A percentile compares a stretch with the other conserved stretches of the same genome.
Conservation (phyloP, 2,113 vertebrate species). For the Elachura formosa region DNA sequence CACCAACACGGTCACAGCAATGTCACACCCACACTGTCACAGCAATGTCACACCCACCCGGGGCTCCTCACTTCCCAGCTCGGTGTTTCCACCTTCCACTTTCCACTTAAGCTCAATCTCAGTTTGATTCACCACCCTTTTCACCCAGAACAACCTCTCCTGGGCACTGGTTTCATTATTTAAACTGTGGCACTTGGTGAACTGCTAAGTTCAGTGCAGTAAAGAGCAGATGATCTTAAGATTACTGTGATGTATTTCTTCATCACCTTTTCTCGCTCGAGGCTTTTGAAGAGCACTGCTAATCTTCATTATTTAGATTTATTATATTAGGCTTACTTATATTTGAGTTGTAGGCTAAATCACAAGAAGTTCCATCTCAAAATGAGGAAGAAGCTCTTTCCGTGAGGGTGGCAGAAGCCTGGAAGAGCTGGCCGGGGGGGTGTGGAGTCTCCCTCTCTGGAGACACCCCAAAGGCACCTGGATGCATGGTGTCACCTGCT, state of each 20-base stretch:
- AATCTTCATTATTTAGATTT: neutral
- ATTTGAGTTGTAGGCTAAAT: neutral
- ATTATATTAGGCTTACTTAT: neutral
- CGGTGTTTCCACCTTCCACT: neutral
- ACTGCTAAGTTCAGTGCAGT: neutral
- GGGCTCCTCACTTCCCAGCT: rapidly evolving
- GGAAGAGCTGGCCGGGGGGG: neutral
- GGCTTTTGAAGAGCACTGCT: neutral
- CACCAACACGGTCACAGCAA: no score
- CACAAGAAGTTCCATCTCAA: neutral
- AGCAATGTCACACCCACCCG: neutral
- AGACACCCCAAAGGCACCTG: neutral
- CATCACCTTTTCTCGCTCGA: rapidly evolving
- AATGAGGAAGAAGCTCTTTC: neutral
- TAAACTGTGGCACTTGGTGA: neutral
- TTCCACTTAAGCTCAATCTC: no score
- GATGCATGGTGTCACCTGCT: neutral
- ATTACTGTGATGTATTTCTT: neutral
- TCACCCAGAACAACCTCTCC: neutral
- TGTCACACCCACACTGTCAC: no score
- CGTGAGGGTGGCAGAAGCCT: neutral
- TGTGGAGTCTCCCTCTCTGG: neutral
- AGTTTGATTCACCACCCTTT: rapidly evolving
- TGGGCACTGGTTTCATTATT: neutral
- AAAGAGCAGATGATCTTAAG: neutral